phyloP scores from a whole-genome alignment of 2,797 vertebrate species.

The Onychomys leucogaster region DNA sequence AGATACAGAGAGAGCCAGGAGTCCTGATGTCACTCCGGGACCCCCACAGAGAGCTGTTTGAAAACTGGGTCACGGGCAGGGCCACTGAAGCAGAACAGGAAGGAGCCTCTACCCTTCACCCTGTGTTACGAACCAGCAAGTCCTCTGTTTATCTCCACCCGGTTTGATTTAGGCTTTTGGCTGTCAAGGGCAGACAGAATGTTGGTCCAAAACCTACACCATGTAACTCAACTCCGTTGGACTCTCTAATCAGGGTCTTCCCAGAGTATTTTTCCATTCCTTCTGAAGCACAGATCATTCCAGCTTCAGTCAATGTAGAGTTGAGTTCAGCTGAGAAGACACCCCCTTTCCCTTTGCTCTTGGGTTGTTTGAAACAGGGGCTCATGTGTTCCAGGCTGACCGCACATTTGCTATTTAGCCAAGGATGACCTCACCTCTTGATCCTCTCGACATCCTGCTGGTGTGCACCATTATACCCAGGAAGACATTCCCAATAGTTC shows the following conservation, averaged over 20 bases:
- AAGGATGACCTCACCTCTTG: too few relatives aligned
- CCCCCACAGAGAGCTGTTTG: background rate
- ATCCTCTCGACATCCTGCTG: background rate
- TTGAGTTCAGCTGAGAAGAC: constrained; percentile 1
- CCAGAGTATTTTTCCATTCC: constrained; percentile 22
- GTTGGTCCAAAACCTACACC: background rate
- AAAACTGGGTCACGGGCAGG: background rate
- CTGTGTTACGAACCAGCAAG: background rate
- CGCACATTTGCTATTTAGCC: background rate
- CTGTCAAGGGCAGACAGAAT: constrained; percentile 42
- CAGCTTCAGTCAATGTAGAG: background rate
- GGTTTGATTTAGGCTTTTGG: background rate
- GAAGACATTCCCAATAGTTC: background rate
- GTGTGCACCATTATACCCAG: background rate
- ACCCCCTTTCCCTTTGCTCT: background rate
- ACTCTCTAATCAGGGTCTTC: background rate
- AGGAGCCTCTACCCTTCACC: background rate
- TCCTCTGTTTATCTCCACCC: background rate
- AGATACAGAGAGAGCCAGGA: background rate
- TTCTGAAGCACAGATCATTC: background rate
- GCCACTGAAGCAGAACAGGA: background rate
- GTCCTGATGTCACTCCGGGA: background rate
- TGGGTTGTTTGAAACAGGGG: background rate
- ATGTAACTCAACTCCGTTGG: background rate
- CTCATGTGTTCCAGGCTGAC: background rate